These are phyloP conservation scores for Chaenocephalus aceratus DNA, from an alignment of 2,113 vertebrate species.

Conservation along the genomic window DNA sequence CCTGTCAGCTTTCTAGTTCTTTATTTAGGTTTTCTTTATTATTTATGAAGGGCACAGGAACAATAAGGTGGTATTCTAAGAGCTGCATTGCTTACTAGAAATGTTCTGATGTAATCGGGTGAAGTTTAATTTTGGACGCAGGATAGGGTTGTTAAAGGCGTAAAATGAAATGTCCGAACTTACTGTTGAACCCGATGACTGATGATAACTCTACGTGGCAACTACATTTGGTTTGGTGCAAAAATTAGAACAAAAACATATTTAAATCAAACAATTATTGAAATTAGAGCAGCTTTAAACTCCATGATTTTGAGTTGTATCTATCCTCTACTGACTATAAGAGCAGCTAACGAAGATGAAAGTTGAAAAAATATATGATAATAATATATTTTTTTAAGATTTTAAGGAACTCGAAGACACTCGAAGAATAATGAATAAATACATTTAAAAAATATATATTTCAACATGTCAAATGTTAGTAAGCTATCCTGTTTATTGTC, in stretches of 20 bases:
- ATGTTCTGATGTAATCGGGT: not conserved
- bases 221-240: no score
- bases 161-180: not conserved
- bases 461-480: no score
- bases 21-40: conserved; percentile 4
- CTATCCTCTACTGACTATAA: not conserved
- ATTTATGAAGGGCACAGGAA: not conserved
- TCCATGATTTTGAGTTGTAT: not conserved
- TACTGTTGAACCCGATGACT: not conserved
- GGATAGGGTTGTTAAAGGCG: not conserved
- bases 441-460: no score
- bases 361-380: not conserved
- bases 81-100: not conserved
- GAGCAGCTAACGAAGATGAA: not conserved
- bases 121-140: not conserved
- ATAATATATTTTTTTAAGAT: no score
- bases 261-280: not conserved
- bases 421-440: no score
- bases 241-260: no score
- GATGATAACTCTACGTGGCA: no score
- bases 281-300: not conserved
- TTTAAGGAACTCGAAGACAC: no score
- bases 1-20: not conserved
- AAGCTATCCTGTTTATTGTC: no score
- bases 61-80: not conserved